Evolutionary conservation across 2,888 invertebrate genomes (phyloP), one percentile per base, ranked within the genome.

Genomic region (Antheraea yamamai): DNA sequence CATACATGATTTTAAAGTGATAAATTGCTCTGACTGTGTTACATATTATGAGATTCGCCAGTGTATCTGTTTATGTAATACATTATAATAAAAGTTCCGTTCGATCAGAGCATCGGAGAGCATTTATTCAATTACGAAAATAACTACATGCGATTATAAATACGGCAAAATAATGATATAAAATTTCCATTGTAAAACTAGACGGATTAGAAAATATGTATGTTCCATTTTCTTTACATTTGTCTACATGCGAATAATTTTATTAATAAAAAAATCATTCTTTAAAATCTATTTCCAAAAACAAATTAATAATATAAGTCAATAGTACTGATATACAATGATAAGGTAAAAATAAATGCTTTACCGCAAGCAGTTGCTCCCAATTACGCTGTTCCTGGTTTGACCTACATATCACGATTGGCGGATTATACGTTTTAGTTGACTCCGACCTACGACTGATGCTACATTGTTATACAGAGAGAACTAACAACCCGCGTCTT

Each of bases 31-130:
- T 30, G 26, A 4, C 30, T 64, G 30, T 70, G 18, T 39, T 12
- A 23, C 7, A 58, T 16, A 26, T 39, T 61, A 39, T 47, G 47
- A 73, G 35, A 66, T 66, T 23, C 26, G 1, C 72, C 47, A 73
- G 58, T 39, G 52, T 74, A 76, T 73, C 35, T 72, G 12, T 74
- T 75, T 83, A 82, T 82, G 81, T 76, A 77, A 80, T 81, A 26
- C 26, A 64, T 64, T 26, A n/a, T n/a, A n/a, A n/a, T n/a, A n/a
- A n/a, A n/a, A n/a, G n/a, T n/a, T n/a, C 84, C 87, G 80, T 85
- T 77, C 72, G 78, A 78, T 76, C 76, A 83, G 79, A 79, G 80
- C 79, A 1, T 80, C 80, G 80, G 86, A 87, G 85, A 86, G 85
- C 85, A 78, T 78, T 78, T 78, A 75, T 75, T 77, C 73, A 68